Percentiles rank a stretch among this genome's conserved stretches.
phyloP scores from a whole-genome alignment of 2,113 vertebrate genomes.

The Ailurus styani region DNA sequence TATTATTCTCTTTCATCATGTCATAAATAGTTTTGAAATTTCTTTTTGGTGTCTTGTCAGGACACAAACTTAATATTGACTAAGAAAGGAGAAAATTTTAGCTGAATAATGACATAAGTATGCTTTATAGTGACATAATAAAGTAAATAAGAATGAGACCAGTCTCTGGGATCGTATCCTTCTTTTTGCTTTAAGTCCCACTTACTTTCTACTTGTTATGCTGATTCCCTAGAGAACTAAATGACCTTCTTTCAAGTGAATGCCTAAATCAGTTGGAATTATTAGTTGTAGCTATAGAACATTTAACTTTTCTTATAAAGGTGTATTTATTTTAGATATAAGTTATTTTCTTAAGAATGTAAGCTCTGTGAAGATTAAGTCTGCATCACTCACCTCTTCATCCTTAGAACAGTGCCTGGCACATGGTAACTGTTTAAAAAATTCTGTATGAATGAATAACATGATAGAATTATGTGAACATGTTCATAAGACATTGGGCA shows the following conservation, averaged over 20 bases:
- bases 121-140: background rate
- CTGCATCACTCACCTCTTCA: background rate
- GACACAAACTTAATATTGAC: background rate
- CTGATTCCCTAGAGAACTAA: background rate
- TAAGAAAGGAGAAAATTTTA: background rate
- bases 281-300: background rate
- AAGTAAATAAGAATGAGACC: background rate
- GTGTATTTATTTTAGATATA: background rate
- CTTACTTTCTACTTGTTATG: background rate
- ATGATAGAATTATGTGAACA: background rate
- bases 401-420: background rate
- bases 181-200: background rate
- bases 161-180: background rate
- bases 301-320: background rate
- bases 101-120: background rate
- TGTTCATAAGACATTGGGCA: background rate
- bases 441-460: background rate
- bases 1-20: background rate
- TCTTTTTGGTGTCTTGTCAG: background rate
- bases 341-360: background rate
- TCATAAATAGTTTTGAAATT: background rate
- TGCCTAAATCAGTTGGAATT: background rate
- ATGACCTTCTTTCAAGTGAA: background rate
- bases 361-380: background rate
- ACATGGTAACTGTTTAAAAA: background rate